Conservation (phyloP, 2,113 vertebrate species). For the Tichodroma muraria region DNA sequence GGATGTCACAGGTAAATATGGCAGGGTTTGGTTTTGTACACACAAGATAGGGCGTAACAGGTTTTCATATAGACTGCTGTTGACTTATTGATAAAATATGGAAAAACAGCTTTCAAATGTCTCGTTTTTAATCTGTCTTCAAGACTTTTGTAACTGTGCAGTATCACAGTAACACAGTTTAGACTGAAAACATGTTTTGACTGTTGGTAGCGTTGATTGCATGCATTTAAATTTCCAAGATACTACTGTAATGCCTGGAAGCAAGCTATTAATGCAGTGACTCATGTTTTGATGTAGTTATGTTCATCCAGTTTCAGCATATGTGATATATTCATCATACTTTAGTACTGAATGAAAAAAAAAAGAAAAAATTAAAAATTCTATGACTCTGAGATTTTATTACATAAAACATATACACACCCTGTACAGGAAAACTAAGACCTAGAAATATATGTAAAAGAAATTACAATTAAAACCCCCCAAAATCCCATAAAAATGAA, state of each 20-base stretch:
- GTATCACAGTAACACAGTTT: not conserved
- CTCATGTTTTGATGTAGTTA: slow-evolving; percentile 6
- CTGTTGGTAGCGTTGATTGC: not conserved
- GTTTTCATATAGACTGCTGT: not conserved
- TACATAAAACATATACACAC: not conserved
- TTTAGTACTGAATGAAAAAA: not conserved
- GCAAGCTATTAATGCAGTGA: not conserved
- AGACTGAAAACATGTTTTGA: not conserved
- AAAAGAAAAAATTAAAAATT: not conserved
- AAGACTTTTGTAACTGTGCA: not conserved
- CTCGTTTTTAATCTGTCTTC: not conserved
- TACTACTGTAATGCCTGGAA: not conserved
- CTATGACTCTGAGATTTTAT: not conserved
- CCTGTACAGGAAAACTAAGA: not conserved
- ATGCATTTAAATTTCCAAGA: not conserved
- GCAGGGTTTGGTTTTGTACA: not conserved
- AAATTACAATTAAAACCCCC: fast-evolving
- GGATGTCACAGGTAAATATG: not conserved
- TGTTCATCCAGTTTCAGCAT: not conserved
- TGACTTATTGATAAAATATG: not conserved
- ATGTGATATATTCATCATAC: not conserved
- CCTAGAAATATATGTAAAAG: not conserved
- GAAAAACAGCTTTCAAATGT: not conserved
- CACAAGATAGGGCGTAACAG: not conserved
- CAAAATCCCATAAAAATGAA: not conserved